These are phyloP conservation scores for Lutraria rhynchaena DNA, from an alignment of 1,140 invertebrate species.

Conservation along the genomic window DNA sequence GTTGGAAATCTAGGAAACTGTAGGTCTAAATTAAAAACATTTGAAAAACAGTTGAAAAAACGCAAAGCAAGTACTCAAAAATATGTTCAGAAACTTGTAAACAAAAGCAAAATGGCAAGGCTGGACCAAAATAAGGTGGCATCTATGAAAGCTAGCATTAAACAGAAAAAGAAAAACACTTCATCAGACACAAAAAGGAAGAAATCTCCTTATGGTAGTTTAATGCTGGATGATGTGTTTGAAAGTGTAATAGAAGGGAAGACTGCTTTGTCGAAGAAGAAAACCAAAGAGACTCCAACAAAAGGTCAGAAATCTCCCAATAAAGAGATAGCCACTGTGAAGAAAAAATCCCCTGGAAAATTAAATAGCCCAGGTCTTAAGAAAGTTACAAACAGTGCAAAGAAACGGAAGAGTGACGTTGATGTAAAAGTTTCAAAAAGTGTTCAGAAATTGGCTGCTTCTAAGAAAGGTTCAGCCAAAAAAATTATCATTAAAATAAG, in stretches of 20 bases:
- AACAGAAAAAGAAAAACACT: slow-evolving; percentile 32
- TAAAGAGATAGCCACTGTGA: neutral
- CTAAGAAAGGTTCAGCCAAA: neutral
- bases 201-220: neutral
- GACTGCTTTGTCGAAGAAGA: neutral
- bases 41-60: slow-evolving; percentile 60
- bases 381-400: neutral
- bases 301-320: slow-evolving; percentile 6
- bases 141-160: slow-evolving; percentile 1
- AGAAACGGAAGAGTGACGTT: neutral
- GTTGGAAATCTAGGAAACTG: slow-evolving; percentile 66
- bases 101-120: slow-evolving; percentile 58
- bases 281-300: slow-evolving; percentile 29
- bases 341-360: too few relatives aligned
- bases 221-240: slow-evolving; percentile 37
- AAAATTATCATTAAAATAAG: neutral
- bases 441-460: neutral
- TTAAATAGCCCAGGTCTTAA: neutral
- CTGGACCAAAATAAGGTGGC: neutral
- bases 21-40: slow-evolving; percentile 61
- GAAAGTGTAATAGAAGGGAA: slow-evolving; percentile 21
- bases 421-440: neutral
- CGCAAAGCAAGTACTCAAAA: slow-evolving; percentile 20
- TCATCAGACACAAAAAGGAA: slow-evolving; percentile 17
- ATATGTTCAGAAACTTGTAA: slow-evolving; percentile 61